A percentile compares a stretch with the other conserved stretches of the same genome.
phyloP scores from a whole-genome alignment of 2,888 invertebrate species.

The Octonoba sinensis region DNA sequence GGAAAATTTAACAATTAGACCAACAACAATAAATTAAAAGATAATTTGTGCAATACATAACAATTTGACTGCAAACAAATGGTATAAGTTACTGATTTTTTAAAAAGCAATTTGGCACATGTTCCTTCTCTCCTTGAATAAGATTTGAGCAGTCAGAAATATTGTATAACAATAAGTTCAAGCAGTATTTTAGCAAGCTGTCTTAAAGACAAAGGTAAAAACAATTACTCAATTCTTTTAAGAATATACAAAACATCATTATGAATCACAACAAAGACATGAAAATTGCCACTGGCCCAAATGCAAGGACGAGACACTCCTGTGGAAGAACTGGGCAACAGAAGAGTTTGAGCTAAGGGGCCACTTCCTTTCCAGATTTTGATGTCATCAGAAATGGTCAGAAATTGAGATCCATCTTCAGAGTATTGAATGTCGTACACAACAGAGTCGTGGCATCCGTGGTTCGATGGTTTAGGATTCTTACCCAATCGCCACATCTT shows the following conservation, averaged over 20 bases:
- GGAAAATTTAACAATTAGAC: too few species aligned
- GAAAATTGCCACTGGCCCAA: constrained; percentile 34
- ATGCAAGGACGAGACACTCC: constrained; percentile 25
- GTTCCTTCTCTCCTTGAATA: too few species aligned
- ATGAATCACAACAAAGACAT: constrained; percentile 23
- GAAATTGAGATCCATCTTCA: constrained; percentile 16
- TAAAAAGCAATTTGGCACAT: too few species aligned
- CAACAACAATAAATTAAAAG: too few species aligned
- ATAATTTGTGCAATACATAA: too few species aligned
- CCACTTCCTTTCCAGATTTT: constrained; percentile 18
- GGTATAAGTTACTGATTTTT: too few species aligned
- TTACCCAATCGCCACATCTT: background rate
- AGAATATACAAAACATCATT: constrained; percentile 39
- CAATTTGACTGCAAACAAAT: too few species aligned
- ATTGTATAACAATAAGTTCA: too few species aligned
- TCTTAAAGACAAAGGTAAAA: too few species aligned
- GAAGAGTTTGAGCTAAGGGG: constrained; percentile 15
- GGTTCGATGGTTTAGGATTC: background rate
- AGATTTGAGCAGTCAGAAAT: too few species aligned
- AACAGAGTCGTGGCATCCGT: background rate
- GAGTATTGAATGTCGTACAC: constrained; percentile 10
- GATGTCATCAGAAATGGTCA: constrained; percentile 32
- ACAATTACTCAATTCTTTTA: constrained; percentile 10
- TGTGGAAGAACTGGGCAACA: constrained; percentile 37
- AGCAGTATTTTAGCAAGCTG: too few species aligned